Evolutionary conservation across 2,113 vertebrate genomes (phyloP), one percentile per base, ranked within the genome.

Genomic region (Tympanuchus pallidicinctus): DNA sequence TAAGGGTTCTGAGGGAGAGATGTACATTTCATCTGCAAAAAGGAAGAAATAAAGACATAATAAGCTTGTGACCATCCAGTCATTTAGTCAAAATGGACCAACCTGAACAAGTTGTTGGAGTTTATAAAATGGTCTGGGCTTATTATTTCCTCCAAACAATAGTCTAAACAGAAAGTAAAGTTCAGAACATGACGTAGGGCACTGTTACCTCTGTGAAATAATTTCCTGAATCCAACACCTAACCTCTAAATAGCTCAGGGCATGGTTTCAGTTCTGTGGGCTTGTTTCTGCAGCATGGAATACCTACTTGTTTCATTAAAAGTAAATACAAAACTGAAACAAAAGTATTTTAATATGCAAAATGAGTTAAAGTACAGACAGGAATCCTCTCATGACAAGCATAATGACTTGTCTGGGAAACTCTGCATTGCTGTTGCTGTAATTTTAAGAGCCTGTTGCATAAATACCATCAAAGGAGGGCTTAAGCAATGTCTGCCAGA

Each of bases 61-160:
- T 52, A 45, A 61, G 13, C 66, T 92, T 86, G 34, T 76, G 18
- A 40, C 65, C 17, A 72, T 67, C 25, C 13, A 71, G 12, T 47
- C 65, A 50, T 50, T 86, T 75, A 78, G 60, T 10, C 81, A 13
- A 88, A 80, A 36, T 47, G 3, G 34, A 80, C 54, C 30, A 65
- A 70, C 9, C 16, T 77, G 72, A 56, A 11, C 38, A 74, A 79
- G 42, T 13, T 88, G 21, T 13, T 89, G 20, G 45, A 66, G 71
- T 82, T 93, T 87, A 77, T 70, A 47, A 82, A 91, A 87, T 28
- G n/a, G 9, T 40, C 19, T 65, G 82, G 24, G 11, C 54, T 87
- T 79, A 28, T 43, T 79, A 72, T 76, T 76, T 93, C 70, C 40
- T 79, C 57, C 76, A 66, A 93, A 72, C 45, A 83, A 61, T 86